Conservation (phyloP, 2,888 invertebrate genomes). For the Lasioglossum marginatum region DNA sequence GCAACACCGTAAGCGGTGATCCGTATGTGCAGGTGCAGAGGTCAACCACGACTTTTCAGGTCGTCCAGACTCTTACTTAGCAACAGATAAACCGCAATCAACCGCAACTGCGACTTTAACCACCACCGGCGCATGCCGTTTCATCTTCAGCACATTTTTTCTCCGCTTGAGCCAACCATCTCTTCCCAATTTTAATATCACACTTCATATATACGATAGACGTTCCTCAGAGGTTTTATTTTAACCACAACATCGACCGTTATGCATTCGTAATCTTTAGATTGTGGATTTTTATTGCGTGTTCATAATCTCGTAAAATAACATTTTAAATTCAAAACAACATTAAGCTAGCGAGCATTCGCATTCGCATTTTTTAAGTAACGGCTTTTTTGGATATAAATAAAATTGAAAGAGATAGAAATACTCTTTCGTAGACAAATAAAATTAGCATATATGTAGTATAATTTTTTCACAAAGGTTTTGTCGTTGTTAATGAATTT, state of each 20-base stretch:
- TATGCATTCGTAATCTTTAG: background rate
- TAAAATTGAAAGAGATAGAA: background rate
- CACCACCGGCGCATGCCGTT: background rate
- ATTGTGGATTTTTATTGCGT: background rate
- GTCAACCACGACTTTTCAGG: constrained; percentile 54
- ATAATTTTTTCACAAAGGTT: background rate
- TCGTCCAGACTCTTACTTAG: constrained; percentile 50
- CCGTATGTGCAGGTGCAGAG: constrained; percentile 45
- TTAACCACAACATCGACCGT: background rate
- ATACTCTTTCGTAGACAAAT: background rate
- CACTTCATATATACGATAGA: background rate
- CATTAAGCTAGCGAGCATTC: background rate
- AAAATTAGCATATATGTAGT: background rate
- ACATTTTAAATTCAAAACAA: background rate
- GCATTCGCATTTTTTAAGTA: background rate
- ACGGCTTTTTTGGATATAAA: background rate
- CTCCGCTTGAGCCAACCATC: no score
- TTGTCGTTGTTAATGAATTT: background rate
- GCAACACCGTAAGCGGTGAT: constrained; percentile 45
- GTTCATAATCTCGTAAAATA: background rate
- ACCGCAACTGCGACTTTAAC: constrained; percentile 10
- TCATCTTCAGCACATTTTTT: background rate
- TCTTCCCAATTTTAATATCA: background rate
- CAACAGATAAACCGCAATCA: constrained; percentile 31
- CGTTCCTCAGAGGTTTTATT: background rate